Evolutionary conservation across 2,888 invertebrate species (phyloP).

Genomic region (Tortrix viridana): DNA sequence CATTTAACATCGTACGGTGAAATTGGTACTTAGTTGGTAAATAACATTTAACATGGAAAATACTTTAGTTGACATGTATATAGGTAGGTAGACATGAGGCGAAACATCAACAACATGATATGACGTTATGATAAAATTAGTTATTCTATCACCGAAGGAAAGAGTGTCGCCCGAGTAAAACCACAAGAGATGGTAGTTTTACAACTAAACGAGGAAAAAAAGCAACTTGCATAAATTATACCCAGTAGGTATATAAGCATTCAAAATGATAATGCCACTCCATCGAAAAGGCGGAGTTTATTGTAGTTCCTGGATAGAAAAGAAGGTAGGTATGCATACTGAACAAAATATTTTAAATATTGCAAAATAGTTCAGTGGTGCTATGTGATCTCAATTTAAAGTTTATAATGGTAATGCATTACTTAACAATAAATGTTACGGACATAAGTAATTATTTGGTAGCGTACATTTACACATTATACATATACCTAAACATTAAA

Average conservation of each 20-base stretch:
- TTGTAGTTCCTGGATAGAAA: too few species aligned
- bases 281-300: too few species aligned
- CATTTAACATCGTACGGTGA: too few species aligned
- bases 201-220: neutral
- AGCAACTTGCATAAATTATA: neutral
- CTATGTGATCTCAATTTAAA: constrained; percentile 5
- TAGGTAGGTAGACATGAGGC: too few species aligned
- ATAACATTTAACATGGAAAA: constrained; percentile 49
- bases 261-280: too few species aligned
- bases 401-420: neutral
- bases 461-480: constrained; percentile 22
- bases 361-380: constrained; percentile 2
- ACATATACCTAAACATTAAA: constrained; percentile 41
- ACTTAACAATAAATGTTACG: constrained; percentile 14
- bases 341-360: neutral
- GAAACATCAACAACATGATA: constrained; percentile 42
- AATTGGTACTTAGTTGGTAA: constrained; percentile 40
- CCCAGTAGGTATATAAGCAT: too few species aligned
- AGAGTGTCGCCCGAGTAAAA: constrained; percentile 24
- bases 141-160: constrained; percentile 25
- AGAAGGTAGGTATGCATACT: neutral
- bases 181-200: too few species aligned
- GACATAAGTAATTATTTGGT: constrained; percentile 7
- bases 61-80: constrained; percentile 46
- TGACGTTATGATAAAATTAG: constrained; percentile 45